Evolutionary conservation across 2,113 vertebrate genomes (phyloP).

Genomic region (Takifugu bimaculatus): DNA sequence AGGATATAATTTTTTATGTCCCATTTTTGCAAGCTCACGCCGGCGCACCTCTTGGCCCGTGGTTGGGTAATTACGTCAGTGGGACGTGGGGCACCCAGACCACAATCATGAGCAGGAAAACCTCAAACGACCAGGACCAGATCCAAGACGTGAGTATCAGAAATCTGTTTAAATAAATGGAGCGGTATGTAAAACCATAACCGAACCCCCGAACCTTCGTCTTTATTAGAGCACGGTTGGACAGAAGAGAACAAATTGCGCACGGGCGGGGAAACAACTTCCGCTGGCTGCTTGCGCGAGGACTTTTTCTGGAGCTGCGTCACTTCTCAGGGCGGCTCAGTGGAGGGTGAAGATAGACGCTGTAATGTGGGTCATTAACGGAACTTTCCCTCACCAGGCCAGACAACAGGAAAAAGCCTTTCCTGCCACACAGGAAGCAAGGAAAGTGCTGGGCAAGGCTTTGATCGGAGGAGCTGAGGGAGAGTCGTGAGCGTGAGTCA

Average conservation of each 20-base stretch:
- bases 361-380: constrained; percentile 63
- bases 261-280: constrained; percentile 22
- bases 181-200: constrained; percentile 26
- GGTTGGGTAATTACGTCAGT: constrained; percentile 48
- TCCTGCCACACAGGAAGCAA: constrained; percentile 65
- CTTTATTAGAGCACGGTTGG: constrained; percentile 32
- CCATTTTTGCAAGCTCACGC: constrained; percentile 38
- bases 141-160: constrained; percentile 20
- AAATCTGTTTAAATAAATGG: constrained; percentile 33
- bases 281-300: constrained; percentile 13
- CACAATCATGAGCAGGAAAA: constrained; percentile 45
- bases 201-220: constrained; percentile 38
- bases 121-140: constrained; percentile 43
- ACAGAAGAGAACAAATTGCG: constrained; percentile 14
- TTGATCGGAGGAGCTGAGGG: constrained; percentile 58
- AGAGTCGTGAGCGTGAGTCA: constrained; percentile 59
- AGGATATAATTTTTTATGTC: constrained; percentile 34
- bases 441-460: constrained; percentile 53
- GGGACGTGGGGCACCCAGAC: constrained; percentile 39
- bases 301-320: constrained; percentile 23
- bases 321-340: constrained; percentile 19
- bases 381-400: constrained; percentile 38
- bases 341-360: constrained; percentile 29
- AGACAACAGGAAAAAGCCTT: constrained; percentile 64
- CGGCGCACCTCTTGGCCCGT: constrained; percentile 26